A percentile compares a stretch with the other conserved stretches of the same genome.
Evolutionary conservation across 2,888 invertebrate genomes (phyloP).

Genomic region (Dynastes tityus): DNA sequence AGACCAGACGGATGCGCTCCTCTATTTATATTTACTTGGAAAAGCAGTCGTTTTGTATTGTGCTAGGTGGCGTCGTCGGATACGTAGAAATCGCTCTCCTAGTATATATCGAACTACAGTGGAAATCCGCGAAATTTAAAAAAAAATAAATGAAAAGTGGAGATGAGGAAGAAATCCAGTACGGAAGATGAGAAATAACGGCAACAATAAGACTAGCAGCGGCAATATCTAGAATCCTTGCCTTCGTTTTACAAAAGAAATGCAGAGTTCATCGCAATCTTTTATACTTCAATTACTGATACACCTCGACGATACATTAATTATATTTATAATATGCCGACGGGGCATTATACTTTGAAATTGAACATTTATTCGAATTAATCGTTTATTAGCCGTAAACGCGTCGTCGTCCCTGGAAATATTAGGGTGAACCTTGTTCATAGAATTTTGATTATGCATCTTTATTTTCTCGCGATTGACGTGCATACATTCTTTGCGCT

Average conservation of each 20-base stretch:
- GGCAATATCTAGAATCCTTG: constrained; percentile 9
- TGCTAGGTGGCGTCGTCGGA: neutral
- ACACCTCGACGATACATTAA: constrained; percentile 62
- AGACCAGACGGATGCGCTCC: constrained; percentile 7
- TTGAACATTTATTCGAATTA: constrained; percentile 64
- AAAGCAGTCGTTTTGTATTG: constrained; percentile 22
- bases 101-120: neutral
- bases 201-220: constrained; percentile 14
- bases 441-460: constrained; percentile 7
- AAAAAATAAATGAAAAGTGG: neutral
- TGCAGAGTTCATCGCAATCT: constrained; percentile 62
- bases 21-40: constrained; percentile 46
- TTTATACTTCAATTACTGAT: constrained; percentile 62
- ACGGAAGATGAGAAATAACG: constrained; percentile 19
- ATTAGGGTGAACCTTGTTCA: neutral
- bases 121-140: neutral
- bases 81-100: constrained; percentile 11
- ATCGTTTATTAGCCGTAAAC: constrained; percentile 61
- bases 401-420: constrained; percentile 10
- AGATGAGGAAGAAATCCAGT: neutral
- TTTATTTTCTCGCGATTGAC: neutral
- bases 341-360: constrained; percentile 59
- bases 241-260: constrained; percentile 60
- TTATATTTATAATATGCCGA: constrained; percentile 60
- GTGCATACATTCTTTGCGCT: too few species aligned